Conservation (phyloP, 2,113 vertebrate species). For the Mesembrinibis cayennensis region DNA sequence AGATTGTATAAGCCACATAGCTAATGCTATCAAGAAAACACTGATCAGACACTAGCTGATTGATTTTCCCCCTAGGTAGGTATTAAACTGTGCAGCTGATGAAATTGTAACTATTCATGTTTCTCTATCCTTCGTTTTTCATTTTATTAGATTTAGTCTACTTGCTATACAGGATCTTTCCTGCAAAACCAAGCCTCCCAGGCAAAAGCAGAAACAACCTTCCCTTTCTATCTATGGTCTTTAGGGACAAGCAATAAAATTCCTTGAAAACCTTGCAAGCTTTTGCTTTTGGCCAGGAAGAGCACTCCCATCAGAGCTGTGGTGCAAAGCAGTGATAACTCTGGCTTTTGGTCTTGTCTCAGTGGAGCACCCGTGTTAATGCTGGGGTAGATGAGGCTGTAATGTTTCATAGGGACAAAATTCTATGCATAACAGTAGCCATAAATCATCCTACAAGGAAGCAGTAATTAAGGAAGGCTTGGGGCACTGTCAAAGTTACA, state of each 20-base stretch:
- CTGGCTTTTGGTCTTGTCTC: not conserved
- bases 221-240: not conserved
- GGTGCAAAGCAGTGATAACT: not conserved
- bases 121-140: slow-evolving; percentile 42
- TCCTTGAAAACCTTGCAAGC: not conserved
- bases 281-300: not conserved
- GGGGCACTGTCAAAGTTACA: not conserved
- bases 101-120: slow-evolving; percentile 40
- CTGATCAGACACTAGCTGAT: slow-evolving; percentile 33
- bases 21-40: slow-evolving; percentile 51
- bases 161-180: not conserved
- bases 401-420: not conserved
- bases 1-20: slow-evolving; percentile 10
- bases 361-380: accelerated
- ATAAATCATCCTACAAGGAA: not conserved
- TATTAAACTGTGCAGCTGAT: slow-evolving; percentile 8
- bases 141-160: slow-evolving; percentile 21
- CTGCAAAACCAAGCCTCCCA: not conserved
- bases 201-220: not conserved
- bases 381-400: not conserved
- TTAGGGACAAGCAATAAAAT: not conserved
- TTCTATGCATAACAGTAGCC: not conserved
- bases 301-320: not conserved
- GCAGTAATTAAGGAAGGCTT: not conserved
- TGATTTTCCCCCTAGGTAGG: slow-evolving; percentile 43